Conservation (phyloP, 2,888 invertebrate species). For the Drosophila subsilvestris region DNA sequence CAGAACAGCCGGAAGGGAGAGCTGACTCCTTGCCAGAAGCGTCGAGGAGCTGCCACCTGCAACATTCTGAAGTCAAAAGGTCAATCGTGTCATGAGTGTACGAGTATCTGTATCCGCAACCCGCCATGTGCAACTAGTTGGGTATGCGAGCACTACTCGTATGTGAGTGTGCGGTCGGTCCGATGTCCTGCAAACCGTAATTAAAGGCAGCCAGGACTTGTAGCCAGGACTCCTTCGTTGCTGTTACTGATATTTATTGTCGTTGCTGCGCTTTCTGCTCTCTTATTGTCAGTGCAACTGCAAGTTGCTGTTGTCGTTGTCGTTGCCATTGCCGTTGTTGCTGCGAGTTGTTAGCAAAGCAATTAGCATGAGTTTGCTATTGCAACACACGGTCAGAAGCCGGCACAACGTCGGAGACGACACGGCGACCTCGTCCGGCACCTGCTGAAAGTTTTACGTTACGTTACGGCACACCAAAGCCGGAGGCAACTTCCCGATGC, state of each 20-base stretch:
- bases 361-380: constrained; percentile 77
- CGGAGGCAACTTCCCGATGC: constrained; percentile 3
- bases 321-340: constrained; percentile 48
- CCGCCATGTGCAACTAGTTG: constrained; percentile 46
- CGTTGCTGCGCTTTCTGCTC: constrained; percentile 47
- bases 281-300: constrained; percentile 58
- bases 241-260: constrained; percentile 68
- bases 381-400: constrained; percentile 52
- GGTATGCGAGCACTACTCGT: constrained; percentile 9
- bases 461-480: constrained; percentile 8
- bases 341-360: constrained; percentile 77
- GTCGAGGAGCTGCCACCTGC: constrained; percentile 39
- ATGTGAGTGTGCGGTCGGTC: constrained; percentile 49
- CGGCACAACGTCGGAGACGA: constrained; percentile 36
- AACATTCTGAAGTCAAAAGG: constrained; percentile 60
- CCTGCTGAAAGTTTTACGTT: constrained; percentile 59
- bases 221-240: constrained; percentile 35
- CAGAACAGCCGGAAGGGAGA: neutral
- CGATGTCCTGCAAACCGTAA: constrained; percentile 60
- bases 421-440: constrained; percentile 39
- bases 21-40: constrained; percentile 12
- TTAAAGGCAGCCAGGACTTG: constrained; percentile 63
- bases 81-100: constrained; percentile 59
- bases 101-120: constrained; percentile 48
- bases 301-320: constrained; percentile 43